These are phyloP conservation scores for Cyprinodon brontotheroides DNA, from an alignment of 2,113 vertebrate species.

Conservation along the genomic window DNA sequence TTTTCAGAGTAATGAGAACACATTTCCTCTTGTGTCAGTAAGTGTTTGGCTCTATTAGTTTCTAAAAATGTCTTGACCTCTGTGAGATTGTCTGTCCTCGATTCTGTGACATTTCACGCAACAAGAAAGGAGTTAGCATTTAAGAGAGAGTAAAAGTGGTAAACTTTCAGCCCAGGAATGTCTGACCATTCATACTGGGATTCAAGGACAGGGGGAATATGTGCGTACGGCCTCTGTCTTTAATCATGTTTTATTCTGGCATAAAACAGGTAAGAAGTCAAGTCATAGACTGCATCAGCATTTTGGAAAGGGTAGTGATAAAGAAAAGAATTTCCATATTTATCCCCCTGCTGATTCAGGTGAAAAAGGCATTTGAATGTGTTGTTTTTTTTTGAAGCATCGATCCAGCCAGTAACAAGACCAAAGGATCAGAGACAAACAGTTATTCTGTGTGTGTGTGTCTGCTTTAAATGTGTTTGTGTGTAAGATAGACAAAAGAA, in stretches of 20 bases:
- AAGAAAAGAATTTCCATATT: not conserved
- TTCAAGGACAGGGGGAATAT: not conserved
- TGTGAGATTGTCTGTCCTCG: conserved; percentile 14
- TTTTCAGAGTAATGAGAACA: conserved; percentile 38
- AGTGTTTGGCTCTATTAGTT: conserved; percentile 16
- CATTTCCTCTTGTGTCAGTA: conserved; percentile 19
- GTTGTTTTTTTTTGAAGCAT: conserved; percentile 18
- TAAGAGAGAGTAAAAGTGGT: conserved; percentile 6
- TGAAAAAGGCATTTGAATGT: not conserved
- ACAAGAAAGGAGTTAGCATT: conserved; percentile 7
- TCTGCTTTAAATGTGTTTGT: conserved; percentile 10
- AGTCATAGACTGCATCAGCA: not conserved
- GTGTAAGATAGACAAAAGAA: not conserved
- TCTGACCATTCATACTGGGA: not conserved
- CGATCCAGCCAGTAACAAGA: conserved; percentile 22
- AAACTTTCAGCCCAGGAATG: conserved; percentile 7
- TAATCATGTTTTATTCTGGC: not conserved
- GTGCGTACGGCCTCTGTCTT: not conserved
- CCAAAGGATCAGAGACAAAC: conserved; percentile 5
- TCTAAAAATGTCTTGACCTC: conserved; percentile 32
- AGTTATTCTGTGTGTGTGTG: not conserved
- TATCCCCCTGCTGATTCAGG: conserved; percentile 1
- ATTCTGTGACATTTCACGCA: conserved; percentile 40
- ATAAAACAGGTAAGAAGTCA: not conserved
- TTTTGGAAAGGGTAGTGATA: not conserved